Evolutionary conservation across 92 coral and sea anemone species (phyloP).

Genomic region (Chrysogorgia sp.): DNA sequence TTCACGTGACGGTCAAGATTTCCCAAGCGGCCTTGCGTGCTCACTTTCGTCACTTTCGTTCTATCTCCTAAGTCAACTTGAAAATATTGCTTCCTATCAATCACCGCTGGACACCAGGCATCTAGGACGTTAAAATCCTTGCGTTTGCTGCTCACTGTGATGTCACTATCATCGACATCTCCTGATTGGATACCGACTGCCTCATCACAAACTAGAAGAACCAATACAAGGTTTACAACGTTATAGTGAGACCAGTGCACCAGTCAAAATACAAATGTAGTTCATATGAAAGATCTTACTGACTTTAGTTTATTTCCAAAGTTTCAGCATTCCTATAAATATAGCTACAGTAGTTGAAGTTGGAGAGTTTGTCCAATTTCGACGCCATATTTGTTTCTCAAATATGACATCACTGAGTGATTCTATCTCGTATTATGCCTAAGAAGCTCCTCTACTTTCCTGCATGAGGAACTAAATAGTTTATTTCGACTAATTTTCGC

Average conservation of each 20-base stretch:
- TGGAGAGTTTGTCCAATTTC: no score
- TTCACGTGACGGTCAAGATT: conserved; percentile 75
- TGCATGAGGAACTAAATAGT: no score
- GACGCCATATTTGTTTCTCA: no score
- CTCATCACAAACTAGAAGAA: conserved; percentile 78
- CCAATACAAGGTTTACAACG: not conserved
- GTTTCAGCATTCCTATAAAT: no score
- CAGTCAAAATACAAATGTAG: no score
- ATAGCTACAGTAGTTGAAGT: no score
- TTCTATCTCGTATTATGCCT: no score
- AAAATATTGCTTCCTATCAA: conserved; percentile 87
- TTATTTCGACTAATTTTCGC: no score
- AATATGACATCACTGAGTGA: no score
- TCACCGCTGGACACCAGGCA: conserved; percentile 93
- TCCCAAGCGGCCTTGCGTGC: conserved; percentile 85
- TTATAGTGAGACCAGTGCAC: not conserved
- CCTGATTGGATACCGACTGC: conserved; percentile 97
- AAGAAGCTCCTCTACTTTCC: no score
- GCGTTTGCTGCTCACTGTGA: conserved; percentile 80
- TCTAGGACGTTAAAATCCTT: conserved; percentile 82
- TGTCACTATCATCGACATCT: conserved; percentile 84
- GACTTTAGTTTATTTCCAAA: no score
- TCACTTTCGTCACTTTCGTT: conserved; percentile 85
- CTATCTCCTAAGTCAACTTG: conserved; percentile 91
- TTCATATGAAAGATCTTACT: no score